A percentile compares a stretch with the other conserved stretches of the same genome.
Evolutionary conservation across 2,113 vertebrate species (phyloP).

Genomic region (Zootoca vivipara): DNA sequence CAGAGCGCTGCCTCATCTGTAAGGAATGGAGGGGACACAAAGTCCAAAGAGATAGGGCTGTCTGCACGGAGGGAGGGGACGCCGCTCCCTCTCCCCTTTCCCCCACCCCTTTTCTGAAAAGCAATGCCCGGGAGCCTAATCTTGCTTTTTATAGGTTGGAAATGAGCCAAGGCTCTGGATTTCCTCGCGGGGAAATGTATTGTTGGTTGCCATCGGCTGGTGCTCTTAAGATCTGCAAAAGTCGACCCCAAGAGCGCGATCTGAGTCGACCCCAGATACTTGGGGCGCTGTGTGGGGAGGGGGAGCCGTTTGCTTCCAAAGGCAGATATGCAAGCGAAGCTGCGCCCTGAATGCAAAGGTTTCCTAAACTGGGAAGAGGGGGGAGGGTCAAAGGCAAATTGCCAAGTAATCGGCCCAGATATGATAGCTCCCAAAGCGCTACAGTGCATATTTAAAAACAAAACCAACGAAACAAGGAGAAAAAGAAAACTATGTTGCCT

Average conservation of each 20-base stretch:
- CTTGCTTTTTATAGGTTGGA: neutral
- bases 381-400: neutral
- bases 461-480: neutral
- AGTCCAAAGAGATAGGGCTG: neutral
- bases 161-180: neutral
- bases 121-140: neutral
- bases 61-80: neutral
- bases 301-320: neutral
- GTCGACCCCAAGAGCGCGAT: neutral
- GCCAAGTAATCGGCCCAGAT: neutral
- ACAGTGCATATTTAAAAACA: neutral
- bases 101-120: accelerated
- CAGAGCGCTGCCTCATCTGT: slow-evolving; percentile 15
- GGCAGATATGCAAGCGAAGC: neutral
- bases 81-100: neutral
- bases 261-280: neutral
- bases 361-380: neutral
- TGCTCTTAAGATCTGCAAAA: neutral
- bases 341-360: neutral
- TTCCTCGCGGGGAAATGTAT: neutral
- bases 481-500: neutral
- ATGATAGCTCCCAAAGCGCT: neutral
- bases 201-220: neutral
- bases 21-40: neutral
- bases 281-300: neutral